phyloP scores from a whole-genome alignment of 2,797 vertebrate genomes.

The Aotus griseimembra region DNA sequence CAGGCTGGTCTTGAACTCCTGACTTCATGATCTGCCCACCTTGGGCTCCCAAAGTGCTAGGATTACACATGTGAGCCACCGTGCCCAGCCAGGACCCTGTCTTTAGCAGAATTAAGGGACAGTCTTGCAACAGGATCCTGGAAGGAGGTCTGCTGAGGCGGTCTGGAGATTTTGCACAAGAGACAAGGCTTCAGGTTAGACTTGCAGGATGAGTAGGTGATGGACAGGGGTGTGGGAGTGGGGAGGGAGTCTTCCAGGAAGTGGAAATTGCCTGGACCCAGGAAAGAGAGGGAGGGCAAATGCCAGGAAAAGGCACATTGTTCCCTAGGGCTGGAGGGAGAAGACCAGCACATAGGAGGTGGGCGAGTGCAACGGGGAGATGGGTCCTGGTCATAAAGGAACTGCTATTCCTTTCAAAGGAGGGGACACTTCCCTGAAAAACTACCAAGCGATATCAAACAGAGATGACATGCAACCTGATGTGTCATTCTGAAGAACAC shows the following conservation, averaged over 20 bases:
- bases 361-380: neutral
- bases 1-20: too few relatives aligned
- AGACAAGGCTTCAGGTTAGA: neutral
- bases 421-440: neutral
- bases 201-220: neutral
- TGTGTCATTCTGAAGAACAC: neutral
- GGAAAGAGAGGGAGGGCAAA: neutral
- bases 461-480: neutral
- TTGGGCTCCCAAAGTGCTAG: too few relatives aligned
- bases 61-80: too few relatives aligned
- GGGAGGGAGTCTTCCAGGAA: neutral
- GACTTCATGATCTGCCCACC: too few relatives aligned
- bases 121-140: neutral
- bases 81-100: too few relatives aligned
- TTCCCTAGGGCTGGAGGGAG: neutral
- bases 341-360: neutral
- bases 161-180: neutral
- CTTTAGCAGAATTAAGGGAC: too few relatives aligned
- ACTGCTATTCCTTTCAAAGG: neutral
- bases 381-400: neutral
- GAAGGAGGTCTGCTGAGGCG: neutral
- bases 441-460: neutral
- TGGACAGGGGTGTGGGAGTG: accelerated
- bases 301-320: neutral
- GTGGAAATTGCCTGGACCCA: neutral